Evolutionary conservation across 2,888 invertebrate species (phyloP).

Genomic region (Ectemnius lituratus): DNA sequence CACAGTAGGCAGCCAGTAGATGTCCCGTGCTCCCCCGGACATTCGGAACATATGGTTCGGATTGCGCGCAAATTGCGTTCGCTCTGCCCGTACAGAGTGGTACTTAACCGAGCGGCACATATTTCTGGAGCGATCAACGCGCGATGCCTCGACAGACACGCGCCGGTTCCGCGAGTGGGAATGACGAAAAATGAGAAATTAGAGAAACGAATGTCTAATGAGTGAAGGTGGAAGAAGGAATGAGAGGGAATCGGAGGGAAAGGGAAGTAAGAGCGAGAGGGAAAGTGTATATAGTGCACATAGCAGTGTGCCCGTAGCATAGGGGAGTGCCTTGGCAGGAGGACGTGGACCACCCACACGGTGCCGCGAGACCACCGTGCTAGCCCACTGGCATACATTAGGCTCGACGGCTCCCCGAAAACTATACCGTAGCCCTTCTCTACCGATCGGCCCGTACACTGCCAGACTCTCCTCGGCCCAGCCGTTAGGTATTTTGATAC

Average conservation of each 20-base stretch:
- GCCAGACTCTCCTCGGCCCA: slow-evolving; percentile 54
- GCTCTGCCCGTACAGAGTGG: background rate
- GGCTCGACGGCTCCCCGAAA: slow-evolving; percentile 73
- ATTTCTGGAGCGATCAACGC: slow-evolving; percentile 15
- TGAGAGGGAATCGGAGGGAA: slow-evolving; percentile 13
- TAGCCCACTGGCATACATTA: slow-evolving; percentile 78
- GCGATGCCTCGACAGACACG: too few species aligned
- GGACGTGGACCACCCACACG: slow-evolving; percentile 78
- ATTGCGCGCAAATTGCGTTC: slow-evolving; percentile 3
- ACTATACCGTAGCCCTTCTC: slow-evolving; percentile 66
- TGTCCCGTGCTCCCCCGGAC: slow-evolving; percentile 57
- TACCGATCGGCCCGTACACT: slow-evolving; percentile 60
- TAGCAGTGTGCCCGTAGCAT: slow-evolving; percentile 65
- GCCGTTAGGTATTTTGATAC: slow-evolving; percentile 75
- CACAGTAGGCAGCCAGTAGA: slow-evolving; percentile 61
- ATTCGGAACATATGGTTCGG: slow-evolving; percentile 4
- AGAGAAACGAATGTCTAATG: slow-evolving; percentile 5
- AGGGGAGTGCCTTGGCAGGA: slow-evolving; percentile 75
- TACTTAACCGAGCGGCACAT: background rate
- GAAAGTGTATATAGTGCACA: slow-evolving; percentile 69
- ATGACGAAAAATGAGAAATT: slow-evolving; percentile 19
- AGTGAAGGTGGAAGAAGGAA: slow-evolving; percentile 19
- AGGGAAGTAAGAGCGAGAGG: slow-evolving; percentile 35
- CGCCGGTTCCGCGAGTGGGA: slow-evolving; percentile 26
- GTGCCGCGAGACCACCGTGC: slow-evolving; percentile 77